Conservation (phyloP, 2,888 invertebrate genomes). For the Mellilla xanthometata region DNA sequence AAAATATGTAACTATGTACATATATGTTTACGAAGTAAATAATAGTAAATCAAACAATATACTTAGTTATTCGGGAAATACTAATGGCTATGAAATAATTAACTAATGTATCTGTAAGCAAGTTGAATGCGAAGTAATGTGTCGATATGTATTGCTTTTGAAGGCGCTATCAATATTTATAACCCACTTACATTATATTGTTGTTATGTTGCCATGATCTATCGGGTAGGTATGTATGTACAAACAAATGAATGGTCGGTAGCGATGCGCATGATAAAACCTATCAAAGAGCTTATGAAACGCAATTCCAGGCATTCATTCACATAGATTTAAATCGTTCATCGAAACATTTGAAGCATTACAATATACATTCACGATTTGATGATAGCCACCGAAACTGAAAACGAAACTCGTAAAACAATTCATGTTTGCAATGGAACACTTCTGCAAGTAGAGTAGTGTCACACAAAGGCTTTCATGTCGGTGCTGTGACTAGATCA, state of each 20-base stretch:
- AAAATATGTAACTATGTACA: no score
- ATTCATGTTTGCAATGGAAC: slow-evolving; percentile 36
- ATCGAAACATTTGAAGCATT: slow-evolving; percentile 39
- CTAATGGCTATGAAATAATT: no score
- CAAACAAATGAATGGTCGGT: slow-evolving; percentile 12
- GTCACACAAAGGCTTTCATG: slow-evolving; percentile 58
- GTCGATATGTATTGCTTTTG: slow-evolving; percentile 16
- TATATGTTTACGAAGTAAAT: no score
- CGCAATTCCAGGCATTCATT: slow-evolving; percentile 44
- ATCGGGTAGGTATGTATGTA: slow-evolving; percentile 2
- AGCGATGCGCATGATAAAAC: slow-evolving; percentile 18
- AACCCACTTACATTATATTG: slow-evolving; percentile 26
- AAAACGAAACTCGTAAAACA: slow-evolving; percentile 38
- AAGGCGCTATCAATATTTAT: slow-evolving; percentile 23
- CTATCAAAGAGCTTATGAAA: slow-evolving; percentile 24
- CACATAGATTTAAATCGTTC: slow-evolving; percentile 42
- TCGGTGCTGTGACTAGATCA: slow-evolving; percentile 64
- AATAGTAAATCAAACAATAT: no score
- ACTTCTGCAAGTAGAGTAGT: slow-evolving; percentile 41
- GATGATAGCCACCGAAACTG: slow-evolving; percentile 35
- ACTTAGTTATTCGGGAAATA: no score
- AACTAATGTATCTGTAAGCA: slow-evolving; percentile 11
- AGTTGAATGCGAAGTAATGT: slow-evolving; percentile 16
- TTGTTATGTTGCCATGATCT: slow-evolving; percentile 14
- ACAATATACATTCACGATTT: slow-evolving; percentile 48